Evolutionary conservation across 1,140 invertebrate species (phyloP).

Genomic region (Drosophila varians): DNA sequence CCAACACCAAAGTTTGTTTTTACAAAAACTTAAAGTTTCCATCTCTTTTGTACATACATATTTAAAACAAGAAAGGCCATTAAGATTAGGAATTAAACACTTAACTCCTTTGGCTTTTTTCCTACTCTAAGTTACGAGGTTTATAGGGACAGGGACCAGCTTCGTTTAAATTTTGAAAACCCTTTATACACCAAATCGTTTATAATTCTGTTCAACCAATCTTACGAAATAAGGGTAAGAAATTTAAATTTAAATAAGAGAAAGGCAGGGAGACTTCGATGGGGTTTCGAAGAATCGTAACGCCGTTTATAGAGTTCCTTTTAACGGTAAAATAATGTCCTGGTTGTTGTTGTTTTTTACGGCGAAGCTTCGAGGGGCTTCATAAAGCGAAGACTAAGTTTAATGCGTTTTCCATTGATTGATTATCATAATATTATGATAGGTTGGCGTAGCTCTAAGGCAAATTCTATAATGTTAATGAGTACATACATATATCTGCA

Average conservation of each 20-base stretch:
- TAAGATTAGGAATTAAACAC: background rate
- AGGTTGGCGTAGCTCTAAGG: slow-evolving; percentile 41
- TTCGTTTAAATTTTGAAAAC: slow-evolving; percentile 6
- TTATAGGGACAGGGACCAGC: too few species aligned
- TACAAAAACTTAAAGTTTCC: background rate
- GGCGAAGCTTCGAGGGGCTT: background rate
- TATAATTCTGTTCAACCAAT: slow-evolving; percentile 16
- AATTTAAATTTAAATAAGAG: slow-evolving; percentile 36
- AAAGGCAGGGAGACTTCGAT: slow-evolving; percentile 2
- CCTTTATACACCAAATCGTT: slow-evolving; percentile 27
- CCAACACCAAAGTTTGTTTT: background rate
- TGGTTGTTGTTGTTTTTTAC: slow-evolving; percentile 4
- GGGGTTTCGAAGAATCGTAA: slow-evolving; percentile 16
- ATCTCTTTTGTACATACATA: background rate
- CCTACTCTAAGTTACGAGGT: too few species aligned
- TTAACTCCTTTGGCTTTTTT: background rate
- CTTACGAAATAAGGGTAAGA: slow-evolving; percentile 18
- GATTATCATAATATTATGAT: slow-evolving; percentile 38
- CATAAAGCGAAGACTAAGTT: slow-evolving; percentile 16
- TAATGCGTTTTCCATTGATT: slow-evolving; percentile 34
- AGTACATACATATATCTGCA: slow-evolving; percentile 22
- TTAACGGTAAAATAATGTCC: slow-evolving; percentile 49
- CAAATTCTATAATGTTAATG: slow-evolving; percentile 31
- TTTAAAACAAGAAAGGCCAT: background rate
- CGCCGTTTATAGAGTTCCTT: slow-evolving; percentile 55